phyloP scores from a whole-genome alignment of 2,113 vertebrate species.

The Prolemur simus region DNA sequence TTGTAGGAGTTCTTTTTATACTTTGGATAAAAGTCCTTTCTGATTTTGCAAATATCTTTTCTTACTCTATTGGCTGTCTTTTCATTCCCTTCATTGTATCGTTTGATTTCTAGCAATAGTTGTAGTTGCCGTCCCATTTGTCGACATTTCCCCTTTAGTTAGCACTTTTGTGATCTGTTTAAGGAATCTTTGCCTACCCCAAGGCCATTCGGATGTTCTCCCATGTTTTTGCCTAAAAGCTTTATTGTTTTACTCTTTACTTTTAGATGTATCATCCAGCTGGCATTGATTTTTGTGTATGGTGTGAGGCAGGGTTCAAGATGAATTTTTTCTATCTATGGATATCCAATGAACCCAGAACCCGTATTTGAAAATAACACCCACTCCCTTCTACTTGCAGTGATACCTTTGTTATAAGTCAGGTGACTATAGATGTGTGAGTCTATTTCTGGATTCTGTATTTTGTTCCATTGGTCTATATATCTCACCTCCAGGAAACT shows the following conservation, averaged over 20 bases:
- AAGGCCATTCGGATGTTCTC: background rate
- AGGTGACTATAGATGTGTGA: background rate
- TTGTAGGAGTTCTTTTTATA: background rate
- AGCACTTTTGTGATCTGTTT: background rate
- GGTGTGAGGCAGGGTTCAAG: background rate
- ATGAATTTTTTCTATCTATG: background rate
- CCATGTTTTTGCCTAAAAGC: background rate
- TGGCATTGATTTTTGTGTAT: background rate
- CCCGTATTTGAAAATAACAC: background rate
- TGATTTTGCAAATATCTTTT: background rate
- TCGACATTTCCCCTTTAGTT: background rate
- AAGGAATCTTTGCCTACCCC: background rate
- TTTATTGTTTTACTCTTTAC: background rate
- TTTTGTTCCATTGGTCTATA: background rate
- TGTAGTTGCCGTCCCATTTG: background rate
- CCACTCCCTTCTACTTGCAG: background rate
- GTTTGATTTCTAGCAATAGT: background rate
- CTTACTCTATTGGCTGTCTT: background rate
- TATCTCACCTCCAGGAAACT: background rate
- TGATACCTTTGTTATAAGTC: background rate
- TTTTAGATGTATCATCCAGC: background rate
- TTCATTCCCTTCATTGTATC: background rate
- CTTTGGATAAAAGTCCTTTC: slow-evolving; percentile 11
- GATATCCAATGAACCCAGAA: background rate
- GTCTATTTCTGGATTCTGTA: background rate